phyloP scores from a whole-genome alignment of 2,888 invertebrate species.

The Unio delphinus region DNA sequence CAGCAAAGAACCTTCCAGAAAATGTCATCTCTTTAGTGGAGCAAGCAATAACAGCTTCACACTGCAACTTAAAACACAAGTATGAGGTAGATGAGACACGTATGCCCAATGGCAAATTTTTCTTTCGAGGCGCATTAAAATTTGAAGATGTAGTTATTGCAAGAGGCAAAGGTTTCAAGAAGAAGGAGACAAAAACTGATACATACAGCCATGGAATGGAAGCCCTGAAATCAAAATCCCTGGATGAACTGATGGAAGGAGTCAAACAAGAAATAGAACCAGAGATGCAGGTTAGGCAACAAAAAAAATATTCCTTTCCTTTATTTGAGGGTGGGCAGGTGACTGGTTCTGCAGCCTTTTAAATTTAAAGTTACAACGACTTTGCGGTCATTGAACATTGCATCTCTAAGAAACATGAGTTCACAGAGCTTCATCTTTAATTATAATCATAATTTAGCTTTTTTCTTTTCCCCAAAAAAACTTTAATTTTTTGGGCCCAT shows the following conservation, averaged over 20 bases:
- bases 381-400: too few relatives aligned
- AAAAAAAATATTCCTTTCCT: not conserved
- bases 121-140: conserved; percentile 40
- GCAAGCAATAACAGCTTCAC: conserved; percentile 41
- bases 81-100: conserved; percentile 28
- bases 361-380: too few relatives aligned
- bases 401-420: too few relatives aligned
- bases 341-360: too few relatives aligned
- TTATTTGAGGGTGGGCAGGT: not conserved
- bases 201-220: conserved; percentile 38
- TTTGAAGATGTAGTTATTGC: conserved; percentile 42
- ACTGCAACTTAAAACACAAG: conserved; percentile 33
- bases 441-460: too few relatives aligned
- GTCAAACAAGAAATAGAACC: conserved; percentile 16
- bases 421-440: too few relatives aligned
- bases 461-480: too few relatives aligned
- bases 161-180: conserved; percentile 35
- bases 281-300: conserved; percentile 1
- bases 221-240: conserved; percentile 22
- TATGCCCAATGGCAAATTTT: conserved; percentile 27
- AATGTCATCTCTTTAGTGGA: conserved; percentile 38
- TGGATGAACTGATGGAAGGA: conserved; percentile 30
- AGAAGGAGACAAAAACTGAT: conserved; percentile 35
- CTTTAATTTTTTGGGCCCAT: too few relatives aligned
- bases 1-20: conserved; percentile 30